Evolutionary conservation across 2,888 invertebrate genomes (phyloP), one percentile per base, ranked within the genome.

Genomic region (Periphyllus acericola): DNA sequence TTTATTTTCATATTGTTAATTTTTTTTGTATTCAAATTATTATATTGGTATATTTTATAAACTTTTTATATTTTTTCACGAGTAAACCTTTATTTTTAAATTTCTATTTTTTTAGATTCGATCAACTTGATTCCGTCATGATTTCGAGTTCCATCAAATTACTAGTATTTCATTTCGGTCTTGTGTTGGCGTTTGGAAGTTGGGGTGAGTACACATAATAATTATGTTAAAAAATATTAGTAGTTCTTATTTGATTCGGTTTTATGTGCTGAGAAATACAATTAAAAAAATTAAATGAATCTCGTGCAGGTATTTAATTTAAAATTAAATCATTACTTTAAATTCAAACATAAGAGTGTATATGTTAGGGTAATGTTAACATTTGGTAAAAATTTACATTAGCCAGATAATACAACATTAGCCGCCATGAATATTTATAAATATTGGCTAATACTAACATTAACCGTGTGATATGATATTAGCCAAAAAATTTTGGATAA

Each of bases 191-290:
- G 46, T 74, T 81, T 1, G 74, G 87, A 21, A 81, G 32, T 74
- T 75, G 55, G 40, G 80, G 87, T 87, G 80, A 87, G 87, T 87
- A 81, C 21, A 66, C n/a, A 55, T n/a, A 6, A 46, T 46, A 60
- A 60, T 25, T 3, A 60, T n/a, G 32, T 68, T 1, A 14, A 19
- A 19, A 19, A n/a, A 29, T 66, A 36, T 11, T 25, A 36, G 21
- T 46, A 66, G 36, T 36, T 36, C 5, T 36, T 1, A 36, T 36
- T 66, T 36, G n/a, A 80, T 11, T n/a, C n/a, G 17, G 36, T 60
- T n/a, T 32, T 55, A 32, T 29, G 14, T 29, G 21, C 21, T 60
- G 9, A 60, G 21, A 60, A 60, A 36, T 5, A 36, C 6, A 6
- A 36, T 36, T 36, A 36, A 36, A 3, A 36, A 36, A 46, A 46